Conservation (phyloP, 2,888 invertebrate genomes). For the Nudaria mundana region DNA sequence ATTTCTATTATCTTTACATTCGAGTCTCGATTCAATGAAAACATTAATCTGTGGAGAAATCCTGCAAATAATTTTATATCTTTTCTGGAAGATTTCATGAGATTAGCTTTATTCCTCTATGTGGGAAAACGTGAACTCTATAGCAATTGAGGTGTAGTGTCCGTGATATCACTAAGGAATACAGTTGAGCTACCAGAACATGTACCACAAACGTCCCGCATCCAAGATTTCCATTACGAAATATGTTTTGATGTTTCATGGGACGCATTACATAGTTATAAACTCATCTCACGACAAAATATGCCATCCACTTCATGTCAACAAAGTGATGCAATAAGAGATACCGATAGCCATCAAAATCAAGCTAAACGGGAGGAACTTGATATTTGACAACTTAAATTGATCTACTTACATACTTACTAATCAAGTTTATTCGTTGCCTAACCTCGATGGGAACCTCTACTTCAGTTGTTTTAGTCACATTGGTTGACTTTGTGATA, state of each 20-base stretch:
- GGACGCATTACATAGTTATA: not conserved
- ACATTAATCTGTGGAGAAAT: too few relatives aligned
- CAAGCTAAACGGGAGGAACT: not conserved
- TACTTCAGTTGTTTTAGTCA: not conserved
- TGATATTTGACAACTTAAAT: not conserved
- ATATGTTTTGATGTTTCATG: not conserved
- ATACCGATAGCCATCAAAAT: not conserved
- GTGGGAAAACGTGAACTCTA: too few relatives aligned
- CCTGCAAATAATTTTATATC: too few relatives aligned
- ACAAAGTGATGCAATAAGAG: slow-evolving; percentile 4
- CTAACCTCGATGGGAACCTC: not conserved
- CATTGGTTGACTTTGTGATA: too few relatives aligned
- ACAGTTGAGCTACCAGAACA: too few relatives aligned
- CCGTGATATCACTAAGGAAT: too few relatives aligned
- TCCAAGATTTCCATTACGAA: not conserved
- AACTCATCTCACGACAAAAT: not conserved
- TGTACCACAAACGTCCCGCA: too few relatives aligned
- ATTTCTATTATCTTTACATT: too few relatives aligned
- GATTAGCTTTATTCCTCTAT: too few relatives aligned
- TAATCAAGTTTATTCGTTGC: not conserved
- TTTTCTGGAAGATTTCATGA: too few relatives aligned
- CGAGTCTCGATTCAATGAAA: too few relatives aligned
- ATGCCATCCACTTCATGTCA: slow-evolving; percentile 5
- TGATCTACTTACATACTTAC: slow-evolving; percentile 4
- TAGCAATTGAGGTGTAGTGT: too few relatives aligned